phyloP scores from a whole-genome alignment of 2,888 invertebrate genomes.

The Lingula anatina region DNA sequence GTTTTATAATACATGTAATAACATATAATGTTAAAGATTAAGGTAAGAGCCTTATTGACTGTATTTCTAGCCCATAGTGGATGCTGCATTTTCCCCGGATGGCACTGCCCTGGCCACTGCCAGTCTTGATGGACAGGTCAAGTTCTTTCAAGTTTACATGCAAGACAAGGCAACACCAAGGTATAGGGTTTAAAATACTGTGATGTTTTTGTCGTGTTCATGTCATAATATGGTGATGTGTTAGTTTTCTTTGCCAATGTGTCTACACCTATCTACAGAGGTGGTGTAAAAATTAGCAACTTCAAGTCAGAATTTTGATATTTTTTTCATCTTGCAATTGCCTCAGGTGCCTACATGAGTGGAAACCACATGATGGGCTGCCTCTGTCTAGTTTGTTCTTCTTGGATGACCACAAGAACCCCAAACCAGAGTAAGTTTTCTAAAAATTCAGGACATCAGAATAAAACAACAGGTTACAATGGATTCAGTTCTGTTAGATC shows the following conservation, averaged over 20 bases:
- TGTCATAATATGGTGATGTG: constrained; percentile 2
- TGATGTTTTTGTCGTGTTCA: too few relatives aligned
- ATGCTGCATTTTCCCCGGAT: constrained; percentile 88
- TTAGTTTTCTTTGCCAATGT: constrained; percentile 64
- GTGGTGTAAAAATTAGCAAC: too few relatives aligned
- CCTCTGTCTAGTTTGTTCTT: constrained; percentile 87
- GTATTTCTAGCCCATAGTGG: constrained; percentile 62
- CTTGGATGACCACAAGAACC: constrained; percentile 82
- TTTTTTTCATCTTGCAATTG: too few relatives aligned
- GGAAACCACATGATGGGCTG: constrained; percentile 86
- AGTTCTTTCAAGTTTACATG: constrained; percentile 73
- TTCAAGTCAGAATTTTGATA: too few relatives aligned
- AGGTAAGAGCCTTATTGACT: too few relatives aligned
- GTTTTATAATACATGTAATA: too few relatives aligned
- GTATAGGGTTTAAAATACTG: constrained; percentile 14
- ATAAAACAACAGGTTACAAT: background rate
- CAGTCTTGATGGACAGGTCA: constrained; percentile 79
- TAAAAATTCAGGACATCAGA: background rate
- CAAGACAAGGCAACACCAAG: constrained; percentile 28
- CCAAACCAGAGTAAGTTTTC: constrained; percentile 55
- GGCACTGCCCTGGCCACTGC: constrained; percentile 91
- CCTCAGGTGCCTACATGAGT: constrained; percentile 84
- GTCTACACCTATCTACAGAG: background rate
- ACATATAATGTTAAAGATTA: too few relatives aligned
- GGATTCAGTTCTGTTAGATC: background rate